Conservation (phyloP, 2,797 vertebrate species). For the Tiaroga cobitis region DNA sequence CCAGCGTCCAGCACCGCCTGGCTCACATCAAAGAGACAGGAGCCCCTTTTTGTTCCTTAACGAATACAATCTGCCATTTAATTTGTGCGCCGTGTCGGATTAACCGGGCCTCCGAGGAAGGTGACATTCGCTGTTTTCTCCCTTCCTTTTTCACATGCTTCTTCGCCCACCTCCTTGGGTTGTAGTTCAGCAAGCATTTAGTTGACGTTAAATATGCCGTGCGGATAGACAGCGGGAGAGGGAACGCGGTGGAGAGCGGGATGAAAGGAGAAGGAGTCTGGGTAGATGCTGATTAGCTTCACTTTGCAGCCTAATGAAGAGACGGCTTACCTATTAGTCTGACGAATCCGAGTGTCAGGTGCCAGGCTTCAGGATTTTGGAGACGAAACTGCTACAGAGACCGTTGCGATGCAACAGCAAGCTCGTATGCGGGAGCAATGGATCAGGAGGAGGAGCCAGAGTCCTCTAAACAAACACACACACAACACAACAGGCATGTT, state of each 20-base stretch:
- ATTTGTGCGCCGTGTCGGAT: slow-evolving; percentile 42
- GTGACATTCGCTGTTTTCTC: slow-evolving; percentile 42
- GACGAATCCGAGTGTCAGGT: slow-evolving; percentile 44
- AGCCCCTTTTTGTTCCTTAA: slow-evolving; percentile 41
- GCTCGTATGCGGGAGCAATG: neutral
- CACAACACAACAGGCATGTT: slow-evolving; percentile 51
- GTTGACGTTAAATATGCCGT: slow-evolving; percentile 43
- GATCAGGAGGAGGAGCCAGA: slow-evolving; percentile 23
- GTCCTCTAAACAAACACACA: slow-evolving; percentile 55
- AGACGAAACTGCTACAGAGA: neutral
- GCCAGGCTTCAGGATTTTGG: slow-evolving; percentile 29
- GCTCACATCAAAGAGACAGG: slow-evolving; percentile 46
- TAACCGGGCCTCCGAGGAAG: slow-evolving; percentile 42
- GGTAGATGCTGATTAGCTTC: slow-evolving; percentile 41
- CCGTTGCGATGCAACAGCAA: slow-evolving; percentile 4
- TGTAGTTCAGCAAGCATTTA: slow-evolving; percentile 35
- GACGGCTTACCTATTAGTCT: slow-evolving; percentile 52
- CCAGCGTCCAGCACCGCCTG: slow-evolving; percentile 30
- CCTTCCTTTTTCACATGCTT: neutral
- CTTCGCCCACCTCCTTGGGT: neutral
- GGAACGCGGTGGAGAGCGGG: neutral
- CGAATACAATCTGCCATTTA: slow-evolving; percentile 49
- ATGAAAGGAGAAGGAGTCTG: slow-evolving; percentile 4
- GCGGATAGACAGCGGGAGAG: slow-evolving; percentile 16
- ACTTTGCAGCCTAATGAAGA: slow-evolving; percentile 49